Base-by-base conservation (phyloP, 2,797 vertebrate species). In the Echeneis naucrates region DNA sequence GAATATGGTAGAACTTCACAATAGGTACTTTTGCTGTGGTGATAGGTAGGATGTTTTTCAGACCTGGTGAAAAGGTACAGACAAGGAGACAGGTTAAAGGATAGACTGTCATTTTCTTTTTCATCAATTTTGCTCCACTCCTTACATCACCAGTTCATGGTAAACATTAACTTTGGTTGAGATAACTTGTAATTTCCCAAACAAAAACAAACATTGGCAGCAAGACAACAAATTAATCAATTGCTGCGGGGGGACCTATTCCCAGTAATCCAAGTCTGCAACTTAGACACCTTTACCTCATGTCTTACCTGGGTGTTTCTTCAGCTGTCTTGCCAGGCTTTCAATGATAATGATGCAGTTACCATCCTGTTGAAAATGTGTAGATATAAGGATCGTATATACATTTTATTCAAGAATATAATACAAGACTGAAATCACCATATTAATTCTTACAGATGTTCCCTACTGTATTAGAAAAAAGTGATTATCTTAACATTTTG, bases 11-110 rank as follows among this genome's bases (percentile, higher is more conserved):
- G 87, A 99, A 99, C 90, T 99, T 99, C 71, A 99, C 97, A 45
- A 99, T 99, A 30, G 97, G 97, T 26, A 99, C 97, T 94, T 99
- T 99, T 62, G 97, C 97, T 54, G 97, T 98, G 26, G 97, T 99
- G 89, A 99, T 99, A 37, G 97, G 96, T 51, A 99, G 93, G 86
- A 99, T 96, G 93, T 97, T 98, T 91, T 95, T 96, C 83, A 99
- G 87, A 77, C 95, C 97, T 99, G 88, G 40, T 42, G 62, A 58
- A 6, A 63, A 7, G 32, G 10, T 32, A 26, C 17, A 62, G 14
- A 62, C 24, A 2, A 50, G 13, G 40, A 59, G 17, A 27, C 2
- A 1, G 4, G 23, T 65, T 17, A 56, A 51, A 2, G 2, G 5
- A 33, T 6, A 32, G 13, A 11, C 0, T 26, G 5, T 57, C 17